phyloP scores from a whole-genome alignment of 2,113 vertebrate species.

The Pomatorhinus ruficollis region DNA sequence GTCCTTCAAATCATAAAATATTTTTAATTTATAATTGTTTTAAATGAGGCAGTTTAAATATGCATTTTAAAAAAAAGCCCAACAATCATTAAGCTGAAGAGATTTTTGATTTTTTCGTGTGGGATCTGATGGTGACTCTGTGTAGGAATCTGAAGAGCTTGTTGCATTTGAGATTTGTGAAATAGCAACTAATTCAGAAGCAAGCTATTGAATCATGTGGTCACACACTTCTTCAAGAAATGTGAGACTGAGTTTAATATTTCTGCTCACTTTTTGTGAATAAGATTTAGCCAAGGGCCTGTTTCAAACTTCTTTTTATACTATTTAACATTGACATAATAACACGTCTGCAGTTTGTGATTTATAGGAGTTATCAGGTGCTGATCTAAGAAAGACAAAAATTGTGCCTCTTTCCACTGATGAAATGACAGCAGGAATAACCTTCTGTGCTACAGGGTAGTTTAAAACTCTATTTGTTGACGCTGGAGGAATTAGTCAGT shows the following conservation, averaged over 20 bases:
- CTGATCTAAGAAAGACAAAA: not conserved
- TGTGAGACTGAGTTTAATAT: not conserved
- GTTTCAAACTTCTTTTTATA: not conserved
- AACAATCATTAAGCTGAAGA: not conserved
- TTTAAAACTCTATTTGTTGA: constrained; percentile 32
- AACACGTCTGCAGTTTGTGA: not conserved
- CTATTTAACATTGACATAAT: not conserved
- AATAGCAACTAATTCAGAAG: not conserved
- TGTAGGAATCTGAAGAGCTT: not conserved
- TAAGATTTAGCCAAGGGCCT: not conserved
- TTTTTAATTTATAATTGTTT: constrained; percentile 6
- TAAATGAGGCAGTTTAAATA: not conserved
- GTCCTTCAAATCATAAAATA: constrained; percentile 16
- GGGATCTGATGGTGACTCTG: not conserved
- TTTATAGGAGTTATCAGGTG: not conserved
- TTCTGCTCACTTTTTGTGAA: not conserved
- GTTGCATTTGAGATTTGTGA: not conserved
- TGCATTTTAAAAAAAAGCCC: not conserved
- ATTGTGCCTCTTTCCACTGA: not conserved
- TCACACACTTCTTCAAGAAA: not conserved
- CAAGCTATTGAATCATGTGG: not conserved
- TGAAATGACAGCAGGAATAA: not conserved
- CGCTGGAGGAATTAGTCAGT: constrained; percentile 45
- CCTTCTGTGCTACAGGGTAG: not conserved
- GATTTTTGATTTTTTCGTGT: not conserved